Evolutionary conservation across 2,113 vertebrate genomes (phyloP), one percentile per base, ranked within the genome.

Genomic region (Phalacrocorax aristotelis): DNA sequence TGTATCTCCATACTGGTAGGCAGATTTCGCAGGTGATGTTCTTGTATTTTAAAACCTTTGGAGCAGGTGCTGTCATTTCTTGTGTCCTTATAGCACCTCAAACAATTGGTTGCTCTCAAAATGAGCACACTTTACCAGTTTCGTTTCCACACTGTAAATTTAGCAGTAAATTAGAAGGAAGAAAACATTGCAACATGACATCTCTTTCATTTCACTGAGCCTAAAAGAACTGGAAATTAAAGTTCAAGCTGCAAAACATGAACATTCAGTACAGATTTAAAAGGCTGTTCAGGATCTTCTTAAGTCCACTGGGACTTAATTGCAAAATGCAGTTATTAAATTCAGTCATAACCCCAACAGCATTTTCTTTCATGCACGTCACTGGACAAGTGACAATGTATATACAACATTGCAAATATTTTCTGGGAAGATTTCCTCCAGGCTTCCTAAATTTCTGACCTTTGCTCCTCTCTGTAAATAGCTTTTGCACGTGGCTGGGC

Each of bases 361-460:
- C 58, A 30, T 87, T 90, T 83, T 86, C 70, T 83, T 95, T 95
- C n/a, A 10, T 74, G 74, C 29, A 11, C 29, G 16, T 95, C 71
- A 70, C 68, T 78, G 78, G 55, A 77, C 23, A 83, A 85, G 55
- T 8, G 8, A 72, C 42, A 68, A 48, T 70, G 46, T 91, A 89
- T 87, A 36, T 85, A 69, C 23, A 84, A 69, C 20, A 51, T 54
- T 16, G 54, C 32, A 93, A 88, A 62, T 87, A 66, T 88, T 93
- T 95, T 93, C 89, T 88, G 87, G 81, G 89, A 86, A 93, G 86
- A 83, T 80, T 96, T 94, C 81, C 87, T 92, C 27, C 13, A 85
- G 54, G 71, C 75, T 96, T 95, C 96, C 52, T 94, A 78, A 79
- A 90, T 96, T 94, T 96, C 58, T 77, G 84, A 4, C n/a, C 87